Conservation (phyloP, 2,797 vertebrate genomes). For the Distichodus sexfasciatus region DNA sequence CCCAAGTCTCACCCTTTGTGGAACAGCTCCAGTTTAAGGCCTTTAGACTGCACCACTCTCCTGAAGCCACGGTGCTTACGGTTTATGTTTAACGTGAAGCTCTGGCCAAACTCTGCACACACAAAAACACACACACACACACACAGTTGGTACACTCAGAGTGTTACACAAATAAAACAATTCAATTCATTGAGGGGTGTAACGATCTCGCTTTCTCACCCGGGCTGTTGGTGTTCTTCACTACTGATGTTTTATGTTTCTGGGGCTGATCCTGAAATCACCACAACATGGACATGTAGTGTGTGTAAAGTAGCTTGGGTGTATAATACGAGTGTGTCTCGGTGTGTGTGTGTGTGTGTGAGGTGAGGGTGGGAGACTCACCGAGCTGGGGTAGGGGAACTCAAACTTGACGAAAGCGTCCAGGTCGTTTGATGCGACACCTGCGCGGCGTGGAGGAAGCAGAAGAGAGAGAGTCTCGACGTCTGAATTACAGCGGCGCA, state of each 20-base stretch:
- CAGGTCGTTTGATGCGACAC: slow-evolving; percentile 85
- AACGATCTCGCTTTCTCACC: slow-evolving; percentile 65
- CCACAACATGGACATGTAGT: not conserved
- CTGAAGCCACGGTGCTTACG: slow-evolving; percentile 90
- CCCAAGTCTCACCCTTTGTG: slow-evolving; percentile 89
- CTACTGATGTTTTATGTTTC: slow-evolving; percentile 88
- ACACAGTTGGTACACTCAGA: not conserved
- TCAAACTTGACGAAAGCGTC: slow-evolving; percentile 92
- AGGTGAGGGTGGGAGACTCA: slow-evolving; percentile 63
- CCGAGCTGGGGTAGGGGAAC: slow-evolving; percentile 90
- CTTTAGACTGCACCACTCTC: slow-evolving; percentile 86
- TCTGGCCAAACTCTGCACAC: slow-evolving; percentile 87
- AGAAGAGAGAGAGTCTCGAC: not conserved
- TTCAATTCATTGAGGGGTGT: too few relatives aligned
- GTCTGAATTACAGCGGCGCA: too few relatives aligned
- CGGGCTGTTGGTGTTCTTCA: slow-evolving; percentile 93
- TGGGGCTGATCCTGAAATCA: slow-evolving; percentile 87
- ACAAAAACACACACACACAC: not conserved
- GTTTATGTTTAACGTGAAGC: slow-evolving; percentile 91
- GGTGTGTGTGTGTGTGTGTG: not conserved
- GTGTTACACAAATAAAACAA: not conserved
- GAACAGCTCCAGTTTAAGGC: slow-evolving; percentile 93
- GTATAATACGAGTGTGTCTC: not conserved
- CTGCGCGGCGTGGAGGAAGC: slow-evolving; percentile 60
- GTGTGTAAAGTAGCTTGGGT: not conserved